Percentiles rank a stretch among this genome's conserved stretches.
These are phyloP conservation scores for Coendou prehensilis DNA, from an alignment of 2,797 vertebrate species.

Conservation along the genomic window DNA sequence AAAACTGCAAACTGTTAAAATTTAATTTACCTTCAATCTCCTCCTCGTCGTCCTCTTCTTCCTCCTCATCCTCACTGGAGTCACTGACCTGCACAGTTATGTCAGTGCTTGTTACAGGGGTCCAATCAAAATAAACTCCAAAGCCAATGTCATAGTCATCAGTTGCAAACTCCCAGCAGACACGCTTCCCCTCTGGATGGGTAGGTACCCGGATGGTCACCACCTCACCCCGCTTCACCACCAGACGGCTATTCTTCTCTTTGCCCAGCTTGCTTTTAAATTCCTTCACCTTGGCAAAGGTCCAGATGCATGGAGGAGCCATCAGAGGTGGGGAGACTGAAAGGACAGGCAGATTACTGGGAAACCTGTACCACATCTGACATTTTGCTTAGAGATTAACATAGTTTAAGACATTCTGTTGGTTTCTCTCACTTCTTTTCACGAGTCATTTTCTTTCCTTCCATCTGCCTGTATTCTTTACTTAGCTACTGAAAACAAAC, in stretches of 20 bases:
- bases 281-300: constrained; percentile 94
- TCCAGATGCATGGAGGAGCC: constrained; percentile 95
- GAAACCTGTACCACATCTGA: background rate
- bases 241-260: constrained; percentile 96
- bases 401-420: background rate
- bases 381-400: background rate
- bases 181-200: constrained; percentile 95
- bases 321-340: constrained; percentile 93
- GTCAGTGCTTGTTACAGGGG: constrained; percentile 94
- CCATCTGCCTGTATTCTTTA: constrained; percentile 1
- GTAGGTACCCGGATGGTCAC: constrained; percentile 98
- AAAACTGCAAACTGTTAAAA: constrained; percentile 26
- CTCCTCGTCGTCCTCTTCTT: constrained; percentile 94
- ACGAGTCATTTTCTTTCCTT: background rate
- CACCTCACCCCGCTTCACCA: constrained; percentile 97
- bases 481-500: background rate
- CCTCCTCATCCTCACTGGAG: constrained; percentile 98
- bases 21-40: constrained; percentile 92
- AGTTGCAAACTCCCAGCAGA: constrained; percentile 99
- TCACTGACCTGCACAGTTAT: constrained; percentile 99
- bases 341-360: constrained; percentile 54
- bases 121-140: constrained; percentile 99
- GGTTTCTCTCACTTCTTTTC: background rate
- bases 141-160: constrained; percentile 99
- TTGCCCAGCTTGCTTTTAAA: constrained; percentile 95